Base-by-base conservation (phyloP, 2,113 vertebrate species). In the Phrynocephalus versicolor region DNA sequence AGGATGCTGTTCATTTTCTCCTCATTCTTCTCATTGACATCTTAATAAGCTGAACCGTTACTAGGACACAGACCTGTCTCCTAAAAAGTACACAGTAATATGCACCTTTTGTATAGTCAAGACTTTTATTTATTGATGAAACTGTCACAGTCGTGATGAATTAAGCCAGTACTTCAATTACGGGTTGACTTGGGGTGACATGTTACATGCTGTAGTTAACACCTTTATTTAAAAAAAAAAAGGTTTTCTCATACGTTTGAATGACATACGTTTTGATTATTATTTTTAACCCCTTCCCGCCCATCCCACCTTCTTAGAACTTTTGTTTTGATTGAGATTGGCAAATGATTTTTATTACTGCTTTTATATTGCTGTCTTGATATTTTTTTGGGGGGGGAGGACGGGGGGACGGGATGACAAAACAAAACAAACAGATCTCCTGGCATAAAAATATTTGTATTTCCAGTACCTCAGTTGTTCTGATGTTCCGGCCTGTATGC, bases 401-500 rank as follows among this genome's bases (percentile, higher is more conserved):
- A n/a, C n/a, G 71, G 81, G 80, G 77, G 60, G 78, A 41, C 37
- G 69, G 70, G 41, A 64, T 19, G 51, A 74, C 37, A 30, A 72
- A 41, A 83, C 55, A 79, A 85, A 60, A 41, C 69, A 71, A 80
- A 78, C 70, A 95, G 94, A 96, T 96, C 97, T 96, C 96, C 97
- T 91, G 94, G 96, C 95, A 94, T 96, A 96, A 96, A 96, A 96
- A 96, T 98, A 97, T 97, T 97, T 97, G 96, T 97, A 96, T 98
- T 97, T 96, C 96, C 96, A 97, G 97, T 98, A 98, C 97, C 97
- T 98, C 97, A 97, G 97, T 97, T 97, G 95, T 97, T 97, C 91
- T 96, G 95, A 96, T 97, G 97, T 98, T 95, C 95, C 97, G 98
- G 97, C 98, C 97, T 98, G 97, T 97, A 96, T 97, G 95, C 96